phyloP scores from a whole-genome alignment of 2,888 invertebrate species.

The Rhimphoctona megacephalus region DNA sequence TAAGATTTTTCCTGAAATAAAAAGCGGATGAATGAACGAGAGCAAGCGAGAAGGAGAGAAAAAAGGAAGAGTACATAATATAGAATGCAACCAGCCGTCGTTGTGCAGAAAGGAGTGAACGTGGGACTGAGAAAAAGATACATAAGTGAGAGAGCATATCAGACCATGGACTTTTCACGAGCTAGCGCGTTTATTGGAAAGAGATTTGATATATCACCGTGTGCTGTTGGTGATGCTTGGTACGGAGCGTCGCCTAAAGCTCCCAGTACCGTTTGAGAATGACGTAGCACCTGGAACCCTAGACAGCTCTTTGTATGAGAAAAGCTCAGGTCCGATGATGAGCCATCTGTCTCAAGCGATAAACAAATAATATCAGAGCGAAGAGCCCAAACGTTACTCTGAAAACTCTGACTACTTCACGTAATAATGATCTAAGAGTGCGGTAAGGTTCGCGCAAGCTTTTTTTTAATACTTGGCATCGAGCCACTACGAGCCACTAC shows the following conservation, averaged over 20 bases:
- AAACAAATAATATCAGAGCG: conserved; percentile 43
- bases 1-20: conserved; percentile 58
- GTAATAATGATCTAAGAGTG: not conserved
- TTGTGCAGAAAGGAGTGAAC: conserved; percentile 42
- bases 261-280: conserved; percentile 65
- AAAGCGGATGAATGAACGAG: conserved; percentile 11
- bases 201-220: conserved; percentile 81
- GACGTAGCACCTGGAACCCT: conserved; percentile 70
- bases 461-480: too few relatives aligned
- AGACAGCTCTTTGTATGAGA: conserved; percentile 35
- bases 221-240: conserved; percentile 57
- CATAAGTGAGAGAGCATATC: conserved; percentile 44
- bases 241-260: conserved; percentile 44
- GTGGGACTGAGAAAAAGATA: conserved; percentile 43
- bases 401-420: not conserved
- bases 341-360: conserved; percentile 30
- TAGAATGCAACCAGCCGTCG: conserved; percentile 51
- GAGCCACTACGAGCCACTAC: too few relatives aligned
- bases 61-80: conserved; percentile 37
- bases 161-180: conserved; percentile 61
- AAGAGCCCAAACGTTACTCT: not conserved
- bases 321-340: conserved; percentile 14
- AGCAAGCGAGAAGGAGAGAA: conserved; percentile 2
- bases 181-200: conserved; percentile 78
- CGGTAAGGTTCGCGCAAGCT: too few relatives aligned